These are phyloP conservation scores for Heteromurus nitidus DNA, from an alignment of 2,888 invertebrate species.

Conservation along the genomic window DNA sequence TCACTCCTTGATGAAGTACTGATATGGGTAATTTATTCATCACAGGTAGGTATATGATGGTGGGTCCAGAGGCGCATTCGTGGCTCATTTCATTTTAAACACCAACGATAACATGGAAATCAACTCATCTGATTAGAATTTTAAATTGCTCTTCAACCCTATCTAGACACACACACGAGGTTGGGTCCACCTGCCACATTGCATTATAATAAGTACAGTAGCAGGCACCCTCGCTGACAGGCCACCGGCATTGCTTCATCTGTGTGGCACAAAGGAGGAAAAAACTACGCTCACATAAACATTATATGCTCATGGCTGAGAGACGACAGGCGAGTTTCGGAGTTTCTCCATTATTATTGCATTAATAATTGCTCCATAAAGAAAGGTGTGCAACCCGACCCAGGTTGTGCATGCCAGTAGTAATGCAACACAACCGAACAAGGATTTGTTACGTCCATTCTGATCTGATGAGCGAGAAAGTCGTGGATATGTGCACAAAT, in stretches of 20 bases:
- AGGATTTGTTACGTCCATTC: too few species aligned
- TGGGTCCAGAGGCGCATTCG: constrained; percentile 35
- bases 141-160: constrained; percentile 22
- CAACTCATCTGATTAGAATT: constrained; percentile 38
- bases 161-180: background rate
- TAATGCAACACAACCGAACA: too few species aligned
- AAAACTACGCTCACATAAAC: background rate
- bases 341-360: background rate
- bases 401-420: too few species aligned
- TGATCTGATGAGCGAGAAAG: too few species aligned
- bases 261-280: constrained; percentile 28
- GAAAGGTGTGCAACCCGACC: constrained; percentile 10
- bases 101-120: constrained; percentile 22
- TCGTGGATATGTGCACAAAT: too few species aligned
- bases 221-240: constrained; percentile 23
- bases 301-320: background rate
- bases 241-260: constrained; percentile 28
- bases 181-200: constrained; percentile 20
- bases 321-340: background rate
- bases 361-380: constrained; percentile 31
- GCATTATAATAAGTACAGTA: constrained; percentile 31
- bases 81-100: constrained; percentile 39
- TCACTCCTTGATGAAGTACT: constrained; percentile 39
- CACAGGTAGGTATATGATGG: constrained; percentile 29
- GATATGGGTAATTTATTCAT: constrained; percentile 35